These are phyloP conservation scores for Pipistrellus kuhlii DNA, from an alignment of 2,797 vertebrate genomes.

Conservation along the genomic window DNA sequence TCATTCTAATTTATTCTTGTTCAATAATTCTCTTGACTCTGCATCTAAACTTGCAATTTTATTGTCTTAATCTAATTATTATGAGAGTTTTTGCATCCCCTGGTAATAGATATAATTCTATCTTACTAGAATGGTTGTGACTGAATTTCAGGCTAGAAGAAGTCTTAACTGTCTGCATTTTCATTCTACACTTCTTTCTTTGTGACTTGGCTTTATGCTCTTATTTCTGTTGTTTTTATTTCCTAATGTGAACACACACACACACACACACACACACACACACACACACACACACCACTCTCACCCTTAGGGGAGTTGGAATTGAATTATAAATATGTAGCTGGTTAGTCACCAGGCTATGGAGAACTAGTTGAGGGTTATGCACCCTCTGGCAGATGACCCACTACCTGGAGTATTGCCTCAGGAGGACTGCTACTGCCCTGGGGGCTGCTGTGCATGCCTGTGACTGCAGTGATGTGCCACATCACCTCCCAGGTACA, in stretches of 20 bases:
- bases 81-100: neutral
- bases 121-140: neutral
- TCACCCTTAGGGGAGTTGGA: too few relatives aligned
- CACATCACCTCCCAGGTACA: too few relatives aligned
- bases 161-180: neutral
- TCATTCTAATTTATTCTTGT: neutral
- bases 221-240: neutral
- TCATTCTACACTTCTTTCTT: neutral
- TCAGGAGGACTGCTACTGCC: too few relatives aligned
- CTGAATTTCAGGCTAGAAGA: neutral
- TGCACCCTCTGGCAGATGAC: too few relatives aligned
- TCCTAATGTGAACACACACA: neutral
- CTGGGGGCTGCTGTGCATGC: too few relatives aligned
- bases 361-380: too few relatives aligned
- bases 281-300: too few relatives aligned
- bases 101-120: neutral
- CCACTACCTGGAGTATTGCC: too few relatives aligned
- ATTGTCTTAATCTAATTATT: neutral
- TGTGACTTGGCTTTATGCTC: neutral
- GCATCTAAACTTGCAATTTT: neutral
- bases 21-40: neutral
- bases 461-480: too few relatives aligned
- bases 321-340: too few relatives aligned
- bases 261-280: neutral
- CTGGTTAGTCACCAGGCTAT: too few relatives aligned